Evolutionary conservation across 2,888 invertebrate species (phyloP), one percentile per base, ranked within the genome.

Genomic region (Caenorhabditis sp.): DNA sequence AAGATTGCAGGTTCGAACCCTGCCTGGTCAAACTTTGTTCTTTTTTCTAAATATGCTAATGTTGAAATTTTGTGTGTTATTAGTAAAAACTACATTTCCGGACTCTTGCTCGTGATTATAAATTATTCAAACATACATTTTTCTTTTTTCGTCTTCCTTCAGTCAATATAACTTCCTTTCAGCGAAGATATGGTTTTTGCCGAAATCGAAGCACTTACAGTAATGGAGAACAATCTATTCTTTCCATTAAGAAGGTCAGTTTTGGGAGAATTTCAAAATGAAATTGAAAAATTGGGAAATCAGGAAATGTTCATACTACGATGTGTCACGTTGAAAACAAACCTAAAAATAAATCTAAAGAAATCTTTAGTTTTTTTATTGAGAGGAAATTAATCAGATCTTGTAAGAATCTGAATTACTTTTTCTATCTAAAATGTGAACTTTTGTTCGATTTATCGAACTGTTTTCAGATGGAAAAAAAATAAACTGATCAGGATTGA

Each of bases 171-270:
- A n/a, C n/a, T n/a, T n/a, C n/a, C n/a, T n/a, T n/a, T n/a, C 73
- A 73, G 73, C 65, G 73, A 73, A 53, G 72, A 72, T 61, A 73
- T 73, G 73, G 73, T 68, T 25, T 68, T 67, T 56, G 70, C 67
- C 2, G 78, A 76, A 31, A 74, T 82, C 66, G 82, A 82, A 53
- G 80, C 82, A 25, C 36, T 82, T 59, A 69, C 76, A 7, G 77
- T 75, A 12, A 80, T 83, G 81, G 83, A 83, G 60, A 83, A 83
- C 71, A 77, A 80, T 57, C 65, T 83, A 54, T 80, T 83, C 70
- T 80, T 75, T 63, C 70, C 70, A 14, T 56, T 70, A 38, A 70
- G 77, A 70, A 74, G 64, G 78, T 78, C 53, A 54, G 77, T 76
- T 59, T 65, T 23, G 43, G 12, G 17, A 10, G 5, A 36, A 36